Conservation (phyloP, 2,797 vertebrate genomes). For the Crenichthys baileyi region DNA sequence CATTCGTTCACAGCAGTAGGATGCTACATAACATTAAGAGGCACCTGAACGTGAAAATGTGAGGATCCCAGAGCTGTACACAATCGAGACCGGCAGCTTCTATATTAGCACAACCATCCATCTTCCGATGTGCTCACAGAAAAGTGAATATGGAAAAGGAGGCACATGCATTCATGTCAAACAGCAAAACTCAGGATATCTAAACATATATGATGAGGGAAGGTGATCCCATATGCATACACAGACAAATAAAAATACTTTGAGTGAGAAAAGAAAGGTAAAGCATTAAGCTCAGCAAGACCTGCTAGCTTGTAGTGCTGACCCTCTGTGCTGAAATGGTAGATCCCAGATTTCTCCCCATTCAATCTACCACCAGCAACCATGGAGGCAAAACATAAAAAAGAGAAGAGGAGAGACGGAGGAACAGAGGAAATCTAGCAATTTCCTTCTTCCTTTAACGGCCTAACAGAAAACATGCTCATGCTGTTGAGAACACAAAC, state of each 20-base stretch:
- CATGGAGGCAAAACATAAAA: constrained; percentile 68
- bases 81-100: constrained; percentile 28
- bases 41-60: constrained; percentile 22
- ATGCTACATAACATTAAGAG: constrained; percentile 19
- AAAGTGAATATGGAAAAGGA: constrained; percentile 36
- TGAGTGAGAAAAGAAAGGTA: constrained; percentile 44
- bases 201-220: constrained; percentile 13
- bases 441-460: constrained; percentile 14
- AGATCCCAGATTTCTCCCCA: constrained; percentile 65
- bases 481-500: constrained; percentile 22
- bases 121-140: constrained; percentile 43
- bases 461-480: constrained; percentile 21
- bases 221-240: neutral
- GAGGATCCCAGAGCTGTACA: constrained; percentile 17
- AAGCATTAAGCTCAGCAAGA: constrained; percentile 49
- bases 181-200: neutral
- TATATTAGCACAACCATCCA: constrained; percentile 57
- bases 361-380: constrained; percentile 66
- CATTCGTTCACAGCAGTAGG: constrained; percentile 5
- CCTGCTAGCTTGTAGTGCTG: constrained; percentile 58
- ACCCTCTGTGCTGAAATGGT: constrained; percentile 76
- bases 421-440: constrained; percentile 34
- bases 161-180: constrained; percentile 6
- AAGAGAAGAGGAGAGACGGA: constrained; percentile 48
- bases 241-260: constrained; percentile 26